Evolutionary conservation across 2,797 vertebrate genomes (phyloP).

Genomic region (Smutsia gigantea): DNA sequence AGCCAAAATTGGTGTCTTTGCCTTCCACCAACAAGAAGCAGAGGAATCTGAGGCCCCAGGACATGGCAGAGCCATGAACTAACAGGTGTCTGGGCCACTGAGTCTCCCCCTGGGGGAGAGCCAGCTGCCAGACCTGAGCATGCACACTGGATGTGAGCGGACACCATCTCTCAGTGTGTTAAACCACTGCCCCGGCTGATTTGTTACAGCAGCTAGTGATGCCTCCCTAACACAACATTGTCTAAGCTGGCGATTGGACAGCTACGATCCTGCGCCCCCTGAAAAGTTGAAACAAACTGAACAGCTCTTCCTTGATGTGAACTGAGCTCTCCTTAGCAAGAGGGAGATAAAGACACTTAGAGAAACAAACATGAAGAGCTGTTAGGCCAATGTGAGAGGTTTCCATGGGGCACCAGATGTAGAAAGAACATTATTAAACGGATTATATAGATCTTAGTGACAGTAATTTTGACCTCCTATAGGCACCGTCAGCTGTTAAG

Average conservation of each 20-base stretch:
- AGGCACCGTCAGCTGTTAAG: constrained; percentile 64
- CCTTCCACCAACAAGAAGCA: background rate
- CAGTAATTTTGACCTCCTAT: constrained; percentile 58
- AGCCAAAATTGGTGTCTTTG: rapidly evolving
- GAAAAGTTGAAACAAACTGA: background rate
- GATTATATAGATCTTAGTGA: constrained; percentile 45
- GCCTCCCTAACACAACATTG: rapidly evolving
- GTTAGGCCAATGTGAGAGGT: background rate
- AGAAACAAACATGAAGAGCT: background rate
- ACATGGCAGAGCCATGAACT: rapidly evolving
- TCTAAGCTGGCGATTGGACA: background rate
- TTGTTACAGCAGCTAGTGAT: rapidly evolving
- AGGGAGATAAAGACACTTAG: background rate
- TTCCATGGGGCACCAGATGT: background rate
- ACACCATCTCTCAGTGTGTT: rapidly evolving
- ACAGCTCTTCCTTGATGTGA: background rate
- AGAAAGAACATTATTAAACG: background rate
- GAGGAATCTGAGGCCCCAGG: rapidly evolving
- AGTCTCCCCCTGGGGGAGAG: background rate
- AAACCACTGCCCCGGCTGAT: rapidly evolving
- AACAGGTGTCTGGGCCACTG: background rate
- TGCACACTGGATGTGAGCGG: rapidly evolving
- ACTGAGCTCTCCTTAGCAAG: background rate
- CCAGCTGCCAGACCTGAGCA: rapidly evolving
- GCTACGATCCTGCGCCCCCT: background rate